Conservation (phyloP, 2,113 vertebrate genomes). For the Promerops cafer region DNA sequence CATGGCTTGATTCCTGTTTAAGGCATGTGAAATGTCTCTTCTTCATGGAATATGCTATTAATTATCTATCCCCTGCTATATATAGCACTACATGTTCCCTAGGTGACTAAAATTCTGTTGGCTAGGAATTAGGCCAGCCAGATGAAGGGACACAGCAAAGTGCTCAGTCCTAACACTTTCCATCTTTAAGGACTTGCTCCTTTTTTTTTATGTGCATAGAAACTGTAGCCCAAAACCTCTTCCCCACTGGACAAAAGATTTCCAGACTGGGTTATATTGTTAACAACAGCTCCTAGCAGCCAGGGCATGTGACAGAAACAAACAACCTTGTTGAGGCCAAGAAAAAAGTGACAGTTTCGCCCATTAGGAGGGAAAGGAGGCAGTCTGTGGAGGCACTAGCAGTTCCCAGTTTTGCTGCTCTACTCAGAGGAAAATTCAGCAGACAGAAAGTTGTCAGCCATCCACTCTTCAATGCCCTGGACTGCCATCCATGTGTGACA, state of each 20-base stretch:
- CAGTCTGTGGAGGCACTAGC: neutral
- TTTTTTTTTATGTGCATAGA: neutral
- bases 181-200: neutral
- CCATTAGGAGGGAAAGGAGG: neutral
- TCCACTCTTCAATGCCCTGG: neutral
- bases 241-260: neutral
- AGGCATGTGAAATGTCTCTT: accelerated
- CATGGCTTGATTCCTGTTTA: neutral
- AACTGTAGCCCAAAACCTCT: neutral
- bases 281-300: neutral
- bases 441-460: neutral
- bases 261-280: neutral
- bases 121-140: neutral
- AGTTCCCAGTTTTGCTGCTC: neutral
- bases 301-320: neutral
- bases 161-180: neutral
- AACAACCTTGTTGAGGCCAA: neutral
- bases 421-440: neutral
- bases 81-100: neutral
- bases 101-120: neutral
- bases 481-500: neutral
- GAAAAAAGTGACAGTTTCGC: neutral
- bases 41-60: neutral
- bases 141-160: neutral
- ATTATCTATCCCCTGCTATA: neutral